These are phyloP conservation scores for Incurvaria masculella DNA, from an alignment of 2,888 invertebrate genomes.

Conservation along the genomic window DNA sequence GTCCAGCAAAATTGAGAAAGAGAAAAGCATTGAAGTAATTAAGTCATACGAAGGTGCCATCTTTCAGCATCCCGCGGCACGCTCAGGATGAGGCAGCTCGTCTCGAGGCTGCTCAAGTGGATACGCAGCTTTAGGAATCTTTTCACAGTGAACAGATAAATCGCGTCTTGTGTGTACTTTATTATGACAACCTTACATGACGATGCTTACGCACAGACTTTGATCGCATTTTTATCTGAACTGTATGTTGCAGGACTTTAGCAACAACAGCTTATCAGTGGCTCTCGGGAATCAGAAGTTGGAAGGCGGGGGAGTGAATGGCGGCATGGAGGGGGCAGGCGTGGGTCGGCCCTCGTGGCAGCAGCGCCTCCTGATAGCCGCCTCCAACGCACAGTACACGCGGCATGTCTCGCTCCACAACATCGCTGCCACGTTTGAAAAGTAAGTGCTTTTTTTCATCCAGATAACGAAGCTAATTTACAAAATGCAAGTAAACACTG, in stretches of 20 bases:
- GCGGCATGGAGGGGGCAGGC: conserved; percentile 17
- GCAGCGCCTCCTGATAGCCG: conserved; percentile 76
- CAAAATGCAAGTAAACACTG: too few relatives aligned
- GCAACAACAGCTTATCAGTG: conserved; percentile 42
- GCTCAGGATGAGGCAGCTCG: too few relatives aligned
- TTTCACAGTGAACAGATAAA: too few relatives aligned
- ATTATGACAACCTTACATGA: too few relatives aligned
- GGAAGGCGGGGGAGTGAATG: conserved; percentile 26
- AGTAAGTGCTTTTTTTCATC: conserved; percentile 27
- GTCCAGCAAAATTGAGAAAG: conserved; percentile 12
- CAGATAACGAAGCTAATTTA: too few relatives aligned
- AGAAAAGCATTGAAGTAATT: conserved; percentile 7
- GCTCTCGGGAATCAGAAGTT: conserved; percentile 37
- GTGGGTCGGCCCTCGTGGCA: conserved; percentile 63
- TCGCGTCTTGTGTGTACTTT: too few relatives aligned
- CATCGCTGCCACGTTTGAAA: conserved; percentile 64
- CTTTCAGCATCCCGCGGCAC: too few relatives aligned
- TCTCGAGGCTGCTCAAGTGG: too few relatives aligned
- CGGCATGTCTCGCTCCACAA: conserved; percentile 69
- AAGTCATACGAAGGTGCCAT: not conserved
- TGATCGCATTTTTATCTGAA: too few relatives aligned
- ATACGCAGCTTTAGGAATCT: too few relatives aligned
- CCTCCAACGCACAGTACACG: conserved; percentile 88
- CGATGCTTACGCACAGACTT: too few relatives aligned
- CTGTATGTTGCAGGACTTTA: conserved; percentile 32